Evolutionary conservation across 2,797 vertebrate genomes (phyloP).

Genomic region (Neostethus bicornis): DNA sequence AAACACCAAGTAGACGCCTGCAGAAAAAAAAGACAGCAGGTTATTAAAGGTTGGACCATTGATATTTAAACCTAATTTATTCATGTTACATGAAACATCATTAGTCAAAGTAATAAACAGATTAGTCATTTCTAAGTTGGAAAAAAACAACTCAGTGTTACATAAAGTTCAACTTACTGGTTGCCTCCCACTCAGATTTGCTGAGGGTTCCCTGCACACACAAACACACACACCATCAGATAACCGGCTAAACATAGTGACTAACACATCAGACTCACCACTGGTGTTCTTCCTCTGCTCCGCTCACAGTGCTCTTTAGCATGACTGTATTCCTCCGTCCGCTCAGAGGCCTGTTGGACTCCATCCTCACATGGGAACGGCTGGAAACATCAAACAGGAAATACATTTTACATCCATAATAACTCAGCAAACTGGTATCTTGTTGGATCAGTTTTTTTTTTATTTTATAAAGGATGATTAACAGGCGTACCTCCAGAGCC

Average conservation of each 20-base stretch:
- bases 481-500: constrained; percentile 76
- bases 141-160: too few species aligned
- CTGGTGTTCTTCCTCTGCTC: constrained; percentile 8
- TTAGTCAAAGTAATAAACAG: too few species aligned
- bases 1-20: constrained; percentile 96
- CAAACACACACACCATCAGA: constrained; percentile 16
- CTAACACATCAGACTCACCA: constrained; percentile 46
- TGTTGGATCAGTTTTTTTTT: too few species aligned
- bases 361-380: constrained; percentile 46
- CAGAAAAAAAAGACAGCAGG: constrained; percentile 15
- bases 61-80: too few species aligned
- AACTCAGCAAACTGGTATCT: too few species aligned
- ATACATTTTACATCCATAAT: not conserved
- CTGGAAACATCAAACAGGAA: constrained; percentile 35
- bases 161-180: constrained; percentile 83
- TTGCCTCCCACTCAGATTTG: constrained; percentile 95
- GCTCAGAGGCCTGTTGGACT: constrained; percentile 27
- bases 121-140: too few species aligned
- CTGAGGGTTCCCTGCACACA: constrained; percentile 89
- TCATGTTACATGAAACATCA: too few species aligned
- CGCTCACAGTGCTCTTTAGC: constrained; percentile 49
- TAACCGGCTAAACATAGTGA: not conserved
- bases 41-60: not conserved
- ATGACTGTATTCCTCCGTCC: constrained; percentile 53
- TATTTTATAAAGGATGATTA: not conserved